These are phyloP conservation scores for Cavia aperea DNA, from an alignment of 2,113 vertebrate species.

Conservation along the genomic window DNA sequence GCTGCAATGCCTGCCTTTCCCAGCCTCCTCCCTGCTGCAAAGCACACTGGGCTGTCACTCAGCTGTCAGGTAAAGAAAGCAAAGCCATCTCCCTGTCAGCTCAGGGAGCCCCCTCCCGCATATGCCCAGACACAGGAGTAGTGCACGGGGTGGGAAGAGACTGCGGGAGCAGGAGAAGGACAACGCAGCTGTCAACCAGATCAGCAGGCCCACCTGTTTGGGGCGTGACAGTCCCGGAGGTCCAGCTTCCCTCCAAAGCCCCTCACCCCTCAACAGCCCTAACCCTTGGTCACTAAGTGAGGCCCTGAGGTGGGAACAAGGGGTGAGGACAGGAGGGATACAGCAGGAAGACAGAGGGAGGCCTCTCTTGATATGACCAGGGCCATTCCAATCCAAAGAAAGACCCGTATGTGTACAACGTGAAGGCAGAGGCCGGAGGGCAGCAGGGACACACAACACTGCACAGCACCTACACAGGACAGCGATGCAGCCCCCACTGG, in stretches of 20 bases:
- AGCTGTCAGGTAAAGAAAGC: conserved; percentile 60
- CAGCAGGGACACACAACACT: background rate
- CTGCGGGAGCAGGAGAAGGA: background rate
- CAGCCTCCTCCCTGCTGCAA: conserved; percentile 37
- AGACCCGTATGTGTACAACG: background rate
- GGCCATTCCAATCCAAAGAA: background rate
- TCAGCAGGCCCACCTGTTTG: conserved; percentile 61
- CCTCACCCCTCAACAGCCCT: background rate
- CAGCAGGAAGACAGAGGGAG: background rate
- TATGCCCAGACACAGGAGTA: conserved; percentile 51
- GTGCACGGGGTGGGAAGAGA: background rate
- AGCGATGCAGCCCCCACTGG: background rate
- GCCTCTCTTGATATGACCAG: background rate
- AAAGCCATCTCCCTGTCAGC: conserved; percentile 51
- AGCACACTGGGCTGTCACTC: conserved; percentile 59
- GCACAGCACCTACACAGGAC: background rate
- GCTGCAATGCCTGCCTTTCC: background rate
- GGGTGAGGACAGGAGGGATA: background rate
- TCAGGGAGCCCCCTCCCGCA: background rate
- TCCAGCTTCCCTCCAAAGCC: background rate
- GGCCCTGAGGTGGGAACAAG: background rate
- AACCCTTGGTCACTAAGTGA: background rate
- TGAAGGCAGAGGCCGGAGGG: background rate
- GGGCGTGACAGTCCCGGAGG: background rate
- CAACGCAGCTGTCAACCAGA: conserved; percentile 55